Evolutionary conservation across 2,797 vertebrate genomes (phyloP).

Genomic region (Melopsittacus undulatus): DNA sequence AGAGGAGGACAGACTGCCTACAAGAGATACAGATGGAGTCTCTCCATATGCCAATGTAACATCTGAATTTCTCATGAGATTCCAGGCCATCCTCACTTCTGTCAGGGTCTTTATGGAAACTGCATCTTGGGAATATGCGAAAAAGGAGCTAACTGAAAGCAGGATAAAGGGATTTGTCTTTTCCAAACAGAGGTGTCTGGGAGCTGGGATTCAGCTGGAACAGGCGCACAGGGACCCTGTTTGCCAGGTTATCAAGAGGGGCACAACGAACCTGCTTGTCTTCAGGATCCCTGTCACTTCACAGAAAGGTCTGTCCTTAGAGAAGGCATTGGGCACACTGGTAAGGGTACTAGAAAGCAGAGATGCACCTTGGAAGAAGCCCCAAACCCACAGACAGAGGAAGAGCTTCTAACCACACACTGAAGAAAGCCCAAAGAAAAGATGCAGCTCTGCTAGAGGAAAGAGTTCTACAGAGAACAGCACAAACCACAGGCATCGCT

Average conservation of each 20-base stretch:
- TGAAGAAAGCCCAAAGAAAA: background rate
- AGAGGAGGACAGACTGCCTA: background rate
- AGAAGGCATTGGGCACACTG: too few relatives aligned
- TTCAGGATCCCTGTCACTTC: too few relatives aligned
- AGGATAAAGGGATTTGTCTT: background rate
- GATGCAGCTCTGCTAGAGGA: background rate
- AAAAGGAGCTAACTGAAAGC: background rate
- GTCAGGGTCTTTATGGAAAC: background rate
- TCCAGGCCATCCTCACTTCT: rapidly evolving
- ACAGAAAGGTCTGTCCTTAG: background rate
- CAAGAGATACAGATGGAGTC: too few relatives aligned
- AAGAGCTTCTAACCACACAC: background rate
- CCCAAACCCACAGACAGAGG: background rate
- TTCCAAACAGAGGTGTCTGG: background rate
- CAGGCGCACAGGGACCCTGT: background rate
- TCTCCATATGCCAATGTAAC: background rate
- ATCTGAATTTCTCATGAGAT: background rate
- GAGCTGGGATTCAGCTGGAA: background rate
- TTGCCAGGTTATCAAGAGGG: background rate
- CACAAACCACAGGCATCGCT: background rate
- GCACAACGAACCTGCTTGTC: background rate
- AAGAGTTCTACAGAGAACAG: background rate
- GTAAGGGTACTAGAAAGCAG: background rate
- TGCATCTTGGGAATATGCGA: background rate
- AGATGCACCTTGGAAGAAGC: rapidly evolving